These are phyloP conservation scores for Donacobius atricapilla DNA, from an alignment of 2,113 vertebrate genomes.

Conservation along the genomic window DNA sequence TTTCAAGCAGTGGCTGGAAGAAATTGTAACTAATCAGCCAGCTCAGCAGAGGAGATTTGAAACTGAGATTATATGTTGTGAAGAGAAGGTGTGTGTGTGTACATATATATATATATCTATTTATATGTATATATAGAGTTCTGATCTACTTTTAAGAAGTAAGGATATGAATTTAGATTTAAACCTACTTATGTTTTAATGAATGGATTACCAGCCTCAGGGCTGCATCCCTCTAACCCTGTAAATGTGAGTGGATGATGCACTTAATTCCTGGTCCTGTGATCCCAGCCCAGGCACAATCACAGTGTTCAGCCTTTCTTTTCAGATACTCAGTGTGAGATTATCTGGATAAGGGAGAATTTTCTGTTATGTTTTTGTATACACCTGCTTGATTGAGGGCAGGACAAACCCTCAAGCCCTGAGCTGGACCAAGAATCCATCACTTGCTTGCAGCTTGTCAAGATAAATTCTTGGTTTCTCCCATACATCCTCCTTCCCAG, in stretches of 20 bases:
- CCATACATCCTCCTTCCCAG: background rate
- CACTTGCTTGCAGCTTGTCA: fast-evolving
- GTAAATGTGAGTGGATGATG: background rate
- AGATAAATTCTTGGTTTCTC: background rate
- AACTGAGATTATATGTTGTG: background rate
- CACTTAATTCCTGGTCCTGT: background rate
- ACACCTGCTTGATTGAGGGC: background rate
- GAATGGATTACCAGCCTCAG: background rate
- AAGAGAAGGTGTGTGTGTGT: background rate
- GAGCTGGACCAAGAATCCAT: background rate
- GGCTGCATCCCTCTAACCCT: background rate
- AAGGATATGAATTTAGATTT: background rate
- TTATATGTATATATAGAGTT: background rate
- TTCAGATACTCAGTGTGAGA: background rate
- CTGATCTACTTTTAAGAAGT: background rate
- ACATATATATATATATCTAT: too few relatives aligned
- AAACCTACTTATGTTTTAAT: background rate
- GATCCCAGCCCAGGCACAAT: background rate
- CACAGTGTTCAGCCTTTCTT: background rate
- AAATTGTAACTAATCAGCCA: background rate
- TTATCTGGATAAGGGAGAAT: background rate
- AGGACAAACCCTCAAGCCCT: background rate
- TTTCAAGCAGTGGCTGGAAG: background rate
- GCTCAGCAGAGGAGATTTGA: background rate
- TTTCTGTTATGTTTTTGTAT: background rate